Conservation (phyloP, 2,888 invertebrate genomes). For the Caenorhabditis doughertyi region DNA sequence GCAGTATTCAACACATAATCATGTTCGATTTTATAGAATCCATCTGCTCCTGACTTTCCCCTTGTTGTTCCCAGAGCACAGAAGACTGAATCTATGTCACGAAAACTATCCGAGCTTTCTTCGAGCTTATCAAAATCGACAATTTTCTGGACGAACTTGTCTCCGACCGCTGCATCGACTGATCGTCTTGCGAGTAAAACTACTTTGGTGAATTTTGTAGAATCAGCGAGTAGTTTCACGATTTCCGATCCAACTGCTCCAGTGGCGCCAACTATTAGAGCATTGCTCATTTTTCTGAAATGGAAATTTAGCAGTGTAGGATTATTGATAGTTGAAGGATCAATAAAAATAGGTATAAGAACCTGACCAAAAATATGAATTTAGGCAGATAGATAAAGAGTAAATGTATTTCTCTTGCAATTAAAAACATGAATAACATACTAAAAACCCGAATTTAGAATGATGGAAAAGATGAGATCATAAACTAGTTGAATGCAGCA, state of each 20-base stretch:
- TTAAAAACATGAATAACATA: not conserved
- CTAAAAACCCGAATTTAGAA: not conserved
- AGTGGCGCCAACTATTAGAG: constrained; percentile 85
- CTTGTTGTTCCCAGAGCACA: constrained; percentile 85
- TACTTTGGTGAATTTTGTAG: constrained; percentile 64
- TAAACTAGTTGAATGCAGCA: constrained; percentile 29
- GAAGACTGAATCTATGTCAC: constrained; percentile 84
- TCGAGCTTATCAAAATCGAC: constrained; percentile 85
- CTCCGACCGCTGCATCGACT: constrained; percentile 55
- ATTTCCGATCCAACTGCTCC: constrained; percentile 85
- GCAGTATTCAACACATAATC: constrained; percentile 85
- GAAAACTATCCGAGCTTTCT: constrained; percentile 83
- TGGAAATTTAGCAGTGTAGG: no score
- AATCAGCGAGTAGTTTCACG: constrained; percentile 83
- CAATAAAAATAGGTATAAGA: no score
- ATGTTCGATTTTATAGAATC: constrained; percentile 85
- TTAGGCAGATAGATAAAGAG: no score
- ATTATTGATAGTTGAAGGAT: no score
- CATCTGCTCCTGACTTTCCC: constrained; percentile 84
- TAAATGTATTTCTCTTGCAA: not conserved
- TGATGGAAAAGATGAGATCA: constrained; percentile 1
- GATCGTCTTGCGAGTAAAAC: constrained; percentile 36
- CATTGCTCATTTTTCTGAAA: constrained; percentile 77
- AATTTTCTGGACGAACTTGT: constrained; percentile 82
- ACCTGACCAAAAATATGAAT: no score